phyloP scores from a whole-genome alignment of 2,888 invertebrate species.

The Xanthorhoe spadicearia region DNA sequence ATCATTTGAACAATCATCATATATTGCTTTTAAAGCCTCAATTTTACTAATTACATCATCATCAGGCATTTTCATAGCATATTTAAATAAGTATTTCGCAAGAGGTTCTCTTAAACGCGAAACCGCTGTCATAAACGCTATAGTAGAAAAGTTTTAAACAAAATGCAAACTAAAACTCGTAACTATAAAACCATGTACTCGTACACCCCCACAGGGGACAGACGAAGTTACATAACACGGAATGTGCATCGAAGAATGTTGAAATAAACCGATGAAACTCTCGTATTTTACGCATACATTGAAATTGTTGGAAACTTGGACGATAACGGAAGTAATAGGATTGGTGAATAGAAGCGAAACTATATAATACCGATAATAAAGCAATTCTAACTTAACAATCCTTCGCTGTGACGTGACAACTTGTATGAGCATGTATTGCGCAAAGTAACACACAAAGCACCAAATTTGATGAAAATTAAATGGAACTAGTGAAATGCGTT shows the following conservation, averaged over 20 bases:
- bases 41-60: too few relatives aligned
- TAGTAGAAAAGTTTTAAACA: neutral
- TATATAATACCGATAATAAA: neutral
- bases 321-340: constrained; percentile 1
- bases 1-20: too few relatives aligned
- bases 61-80: neutral
- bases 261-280: constrained; percentile 28
- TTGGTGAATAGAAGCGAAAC: neutral
- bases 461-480: too few relatives aligned
- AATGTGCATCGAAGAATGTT: constrained; percentile 32
- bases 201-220: constrained; percentile 10
- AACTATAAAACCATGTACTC: constrained; percentile 27
- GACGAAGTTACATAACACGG: constrained; percentile 31
- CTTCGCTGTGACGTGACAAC: neutral
- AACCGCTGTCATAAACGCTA: neutral
- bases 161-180: constrained; percentile 12
- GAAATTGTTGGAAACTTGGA: constrained; percentile 21
- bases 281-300: constrained; percentile 26
- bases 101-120: neutral
- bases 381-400: neutral
- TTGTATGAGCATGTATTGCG: neutral
- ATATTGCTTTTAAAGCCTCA: too few relatives aligned
- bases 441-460: too few relatives aligned
- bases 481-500: too few relatives aligned
- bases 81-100: neutral